A percentile compares a stretch with the other conserved stretches of the same genome.
These are phyloP conservation scores for Galerucella nymphaeae DNA, from an alignment of 2,888 invertebrate genomes.

Conservation along the genomic window DNA sequence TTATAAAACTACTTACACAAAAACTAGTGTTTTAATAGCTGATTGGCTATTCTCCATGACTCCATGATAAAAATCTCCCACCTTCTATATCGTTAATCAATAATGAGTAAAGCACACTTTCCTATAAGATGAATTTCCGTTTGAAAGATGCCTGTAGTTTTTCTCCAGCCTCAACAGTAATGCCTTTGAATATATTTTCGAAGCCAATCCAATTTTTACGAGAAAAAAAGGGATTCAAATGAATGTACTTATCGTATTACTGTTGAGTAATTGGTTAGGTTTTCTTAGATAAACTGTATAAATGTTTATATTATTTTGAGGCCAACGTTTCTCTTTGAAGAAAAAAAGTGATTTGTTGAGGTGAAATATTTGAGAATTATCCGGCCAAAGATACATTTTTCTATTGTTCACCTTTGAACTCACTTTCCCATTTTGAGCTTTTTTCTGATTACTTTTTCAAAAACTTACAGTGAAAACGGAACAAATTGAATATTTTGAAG, in stretches of 20 bases:
- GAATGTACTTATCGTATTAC: slow-evolving; percentile 20
- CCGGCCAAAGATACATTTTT: background rate
- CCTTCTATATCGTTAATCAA: too few relatives aligned
- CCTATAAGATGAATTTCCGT: too few relatives aligned
- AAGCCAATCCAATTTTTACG: slow-evolving; percentile 14
- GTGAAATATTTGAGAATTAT: background rate
- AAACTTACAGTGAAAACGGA: too few relatives aligned
- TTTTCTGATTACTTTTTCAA: too few relatives aligned
- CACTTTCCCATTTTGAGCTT: too few relatives aligned
- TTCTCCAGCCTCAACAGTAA: background rate
- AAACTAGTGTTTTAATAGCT: too few relatives aligned
- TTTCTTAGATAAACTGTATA: slow-evolving; percentile 5
- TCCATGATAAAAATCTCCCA: too few relatives aligned
- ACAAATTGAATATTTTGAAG: too few relatives aligned
- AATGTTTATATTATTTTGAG: slow-evolving; percentile 15
- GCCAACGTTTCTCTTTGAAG: background rate
- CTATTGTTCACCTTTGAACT: too few relatives aligned
- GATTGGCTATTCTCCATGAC: too few relatives aligned
- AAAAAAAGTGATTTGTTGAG: background rate
- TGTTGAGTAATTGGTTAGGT: slow-evolving; percentile 15
- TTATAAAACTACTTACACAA: too few relatives aligned
- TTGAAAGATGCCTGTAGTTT: background rate
- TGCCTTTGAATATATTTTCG: background rate
- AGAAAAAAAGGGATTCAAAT: slow-evolving; percentile 13
- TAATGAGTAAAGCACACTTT: too few relatives aligned